Base-by-base conservation (phyloP, 30 jellyfish, hydroid and myxozoan genomes). In the Pelagia noctiluca region DNA sequence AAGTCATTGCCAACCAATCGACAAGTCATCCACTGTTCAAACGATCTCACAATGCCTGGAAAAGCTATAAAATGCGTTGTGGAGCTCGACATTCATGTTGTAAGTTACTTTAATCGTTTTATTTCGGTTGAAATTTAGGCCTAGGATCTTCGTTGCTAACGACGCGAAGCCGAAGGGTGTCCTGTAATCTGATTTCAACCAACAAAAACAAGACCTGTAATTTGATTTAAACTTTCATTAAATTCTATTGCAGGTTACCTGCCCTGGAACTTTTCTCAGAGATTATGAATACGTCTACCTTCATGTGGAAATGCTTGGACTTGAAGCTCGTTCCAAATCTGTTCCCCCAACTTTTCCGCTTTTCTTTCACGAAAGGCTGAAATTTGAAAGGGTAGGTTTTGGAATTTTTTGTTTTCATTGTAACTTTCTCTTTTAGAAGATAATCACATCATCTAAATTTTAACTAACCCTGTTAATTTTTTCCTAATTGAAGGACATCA, bases 291-390 rank as follows among this genome's bases (percentile, higher is more conserved):
- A 94, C 76, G 97, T 94, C 21, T 94, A 94, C 63, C 90, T 94
- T 38, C 71, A 89, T 60, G 93, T 88, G 42, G 99, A 94, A 75
- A 94, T 94, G 99, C 96, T 94, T 62, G 99, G 99, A 10, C 81
- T 94, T 50, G 96, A 94, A 69, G 99, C 99, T 33, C 78, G 97
- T 49, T 76, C 99, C 1, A 94, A 88, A 37, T 94, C 99, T 23
- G 99, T 94, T 36, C 95, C 99, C 34, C 99, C 99, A 33, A 94
- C 99, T 0, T 94, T 94, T 46, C 99, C 99, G 10, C 80, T 94
- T 13, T 94, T 94, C 85, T 94, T 94, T 64, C 99, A 89, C 75
- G 99, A 94, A 57, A 85, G 97, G 30, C 50, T 94, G 61, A 83
- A 77, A 67, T 94, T 94, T 77, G 97, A 94, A 73, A 83, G 97